Percentiles rank a stretch among this genome's conserved stretches.
These are phyloP conservation scores for Malacosoma neustria DNA, from an alignment of 2,888 invertebrate species.

Conservation along the genomic window DNA sequence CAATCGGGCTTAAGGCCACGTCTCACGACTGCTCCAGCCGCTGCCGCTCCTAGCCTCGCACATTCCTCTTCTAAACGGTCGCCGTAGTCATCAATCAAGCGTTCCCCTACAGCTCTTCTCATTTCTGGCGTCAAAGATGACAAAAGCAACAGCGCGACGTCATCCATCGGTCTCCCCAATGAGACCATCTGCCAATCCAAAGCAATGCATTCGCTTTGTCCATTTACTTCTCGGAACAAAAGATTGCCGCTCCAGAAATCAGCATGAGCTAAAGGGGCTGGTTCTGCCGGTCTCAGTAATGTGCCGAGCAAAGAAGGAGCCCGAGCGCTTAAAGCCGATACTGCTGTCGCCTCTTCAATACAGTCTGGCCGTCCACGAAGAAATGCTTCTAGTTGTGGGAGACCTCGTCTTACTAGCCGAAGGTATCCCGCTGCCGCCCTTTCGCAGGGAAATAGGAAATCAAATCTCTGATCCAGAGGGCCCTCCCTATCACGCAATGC, in stretches of 20 bases:
- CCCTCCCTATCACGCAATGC: slow-evolving; percentile 64
- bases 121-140: slow-evolving; percentile 83
- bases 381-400: slow-evolving; percentile 84
- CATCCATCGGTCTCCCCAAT: slow-evolving; percentile 84
- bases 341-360: slow-evolving; percentile 74
- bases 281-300: slow-evolving; percentile 81
- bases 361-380: slow-evolving; percentile 79
- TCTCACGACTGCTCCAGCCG: slow-evolving; percentile 64
- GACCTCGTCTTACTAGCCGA: slow-evolving; percentile 83
- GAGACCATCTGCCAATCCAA: slow-evolving; percentile 92
- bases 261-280: slow-evolving; percentile 86
- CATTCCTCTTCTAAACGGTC: slow-evolving; percentile 77
- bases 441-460: slow-evolving; percentile 85
- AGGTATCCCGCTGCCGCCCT: slow-evolving; percentile 87
- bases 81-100: slow-evolving; percentile 82
- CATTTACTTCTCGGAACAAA: slow-evolving; percentile 75
- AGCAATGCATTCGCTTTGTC: slow-evolving; percentile 78
- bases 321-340: slow-evolving; percentile 78
- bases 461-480: slow-evolving; percentile 60
- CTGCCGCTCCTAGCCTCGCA: slow-evolving; percentile 75
- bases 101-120: slow-evolving; percentile 76
- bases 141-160: slow-evolving; percentile 81
- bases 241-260: slow-evolving; percentile 91
- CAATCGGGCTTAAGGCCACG: slow-evolving; percentile 73
- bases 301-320: slow-evolving; percentile 83